Conservation (phyloP, 2,797 vertebrate species). For the Arctocebus calabarensis region DNA sequence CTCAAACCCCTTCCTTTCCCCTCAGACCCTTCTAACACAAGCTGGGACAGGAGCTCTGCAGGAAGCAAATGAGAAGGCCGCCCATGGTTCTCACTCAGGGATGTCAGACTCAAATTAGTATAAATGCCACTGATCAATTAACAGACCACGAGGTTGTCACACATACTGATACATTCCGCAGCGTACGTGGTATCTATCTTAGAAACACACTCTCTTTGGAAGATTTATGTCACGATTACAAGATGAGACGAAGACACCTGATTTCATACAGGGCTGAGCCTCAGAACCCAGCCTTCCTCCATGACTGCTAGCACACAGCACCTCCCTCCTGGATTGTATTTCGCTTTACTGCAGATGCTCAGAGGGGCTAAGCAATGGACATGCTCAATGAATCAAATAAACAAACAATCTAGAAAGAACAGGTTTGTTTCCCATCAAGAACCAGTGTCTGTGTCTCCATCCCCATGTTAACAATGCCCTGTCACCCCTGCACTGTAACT, state of each 20-base stretch:
- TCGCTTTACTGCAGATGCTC: background rate
- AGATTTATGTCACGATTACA: slow-evolving; percentile 44
- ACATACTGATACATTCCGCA: background rate
- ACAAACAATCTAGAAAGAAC: background rate
- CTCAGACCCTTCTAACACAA: slow-evolving; percentile 50
- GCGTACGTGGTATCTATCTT: background rate
- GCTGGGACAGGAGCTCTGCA: background rate
- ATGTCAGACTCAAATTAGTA: background rate
- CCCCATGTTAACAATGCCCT: background rate
- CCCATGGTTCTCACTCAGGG: background rate
- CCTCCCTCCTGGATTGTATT: background rate
- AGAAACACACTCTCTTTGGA: background rate
- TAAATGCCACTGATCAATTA: background rate
- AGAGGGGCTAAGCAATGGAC: background rate
- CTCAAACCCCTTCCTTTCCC: slow-evolving; percentile 32
- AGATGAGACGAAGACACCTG: slow-evolving; percentile 46
- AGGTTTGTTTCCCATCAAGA: background rate
- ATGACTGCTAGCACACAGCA: background rate
- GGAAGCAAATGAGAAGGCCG: background rate
- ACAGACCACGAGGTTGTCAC: background rate
- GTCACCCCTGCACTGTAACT: background rate
- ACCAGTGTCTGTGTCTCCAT: background rate
- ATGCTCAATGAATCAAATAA: background rate
- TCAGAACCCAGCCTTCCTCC: background rate
- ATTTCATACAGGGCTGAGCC: slow-evolving; percentile 19